Evolutionary conservation across 2,797 vertebrate genomes (phyloP), one percentile per base, ranked within the genome.

Genomic region (Sebastes nivosus): DNA sequence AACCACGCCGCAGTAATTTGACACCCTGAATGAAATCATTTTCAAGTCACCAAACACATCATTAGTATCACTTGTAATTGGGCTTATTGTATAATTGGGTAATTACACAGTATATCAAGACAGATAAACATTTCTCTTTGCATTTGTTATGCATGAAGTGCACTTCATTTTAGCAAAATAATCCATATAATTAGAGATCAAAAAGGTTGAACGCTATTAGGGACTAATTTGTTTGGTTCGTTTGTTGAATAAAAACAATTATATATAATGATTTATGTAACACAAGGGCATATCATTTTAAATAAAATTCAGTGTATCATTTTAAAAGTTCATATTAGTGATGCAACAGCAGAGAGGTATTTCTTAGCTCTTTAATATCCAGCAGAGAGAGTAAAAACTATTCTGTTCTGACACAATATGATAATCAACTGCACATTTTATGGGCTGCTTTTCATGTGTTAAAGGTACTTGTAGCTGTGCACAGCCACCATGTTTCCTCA

Each of bases 371-470:
- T 18, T 67, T 61, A 11, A 52, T 14, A 18, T 10, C 11, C 27
- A 25, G 14, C 32, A 67, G 27, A 64, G 22, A 54, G 22, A 68
- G 3, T 30, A 16, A 36, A 57, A 57, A 34, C 1, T 9, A 4
- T 85, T 82, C 29, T 75, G 27, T 76, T 77, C 81, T 77, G 66
- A 87, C 72, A 72, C 69, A 42, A 84, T 85, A 82, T 89, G 77
- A 83, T 80, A 88, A 89, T 92, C 69, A 89, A 69, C 83, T 86
- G 79, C 72, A 72, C 32, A 27, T 68, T 25, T 22, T 75, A 46
- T 72, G 34, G 64, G 65, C 65, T 77, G 58, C 57, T 77, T 71
- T 73, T 78, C 67, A 81, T 83, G 72, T 75, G 77, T 16, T 80
- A 22, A 54, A 69, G 12, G 20, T 61, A 25, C 27, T 29, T 71